A percentile compares a stretch with the other conserved stretches of the same genome.
These are phyloP conservation scores for Athalia cordata DNA, from an alignment of 2,888 invertebrate genomes.

Conservation along the genomic window DNA sequence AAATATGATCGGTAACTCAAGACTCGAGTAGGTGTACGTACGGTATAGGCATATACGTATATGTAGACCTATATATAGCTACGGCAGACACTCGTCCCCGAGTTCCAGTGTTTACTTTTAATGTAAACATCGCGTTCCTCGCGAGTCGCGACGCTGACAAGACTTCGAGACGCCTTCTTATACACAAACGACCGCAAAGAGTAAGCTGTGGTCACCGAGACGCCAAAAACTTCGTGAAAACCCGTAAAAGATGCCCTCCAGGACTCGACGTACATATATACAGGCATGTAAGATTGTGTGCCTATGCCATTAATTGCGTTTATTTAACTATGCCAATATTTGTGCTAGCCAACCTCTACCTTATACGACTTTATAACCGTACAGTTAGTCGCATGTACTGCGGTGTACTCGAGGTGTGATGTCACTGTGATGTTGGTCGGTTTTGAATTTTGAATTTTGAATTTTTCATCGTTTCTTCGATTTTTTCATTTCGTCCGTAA, in stretches of 20 bases:
- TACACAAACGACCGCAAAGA: too few relatives aligned
- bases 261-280: conserved; percentile 1
- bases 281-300: conserved; percentile 1
- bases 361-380: background rate
- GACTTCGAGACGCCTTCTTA: conserved; percentile 34
- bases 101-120: conserved; percentile 28
- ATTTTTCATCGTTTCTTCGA: background rate
- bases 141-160: conserved; percentile 1
- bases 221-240: conserved; percentile 31
- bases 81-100: background rate
- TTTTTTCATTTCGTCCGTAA: background rate
- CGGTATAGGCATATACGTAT: too few relatives aligned
- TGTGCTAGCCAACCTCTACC: conserved; percentile 49
- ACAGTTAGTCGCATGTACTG: background rate
- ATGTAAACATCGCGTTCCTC: conserved; percentile 25
- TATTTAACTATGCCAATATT: conserved; percentile 63
- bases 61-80: too few relatives aligned
- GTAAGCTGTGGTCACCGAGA: conserved; percentile 4
- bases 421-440: conserved; percentile 8
- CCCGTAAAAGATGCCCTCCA: conserved; percentile 1
- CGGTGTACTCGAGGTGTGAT: background rate
- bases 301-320: conserved; percentile 60
- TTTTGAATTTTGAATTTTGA: conserved; percentile 1
- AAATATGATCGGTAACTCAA: conserved; percentile 24
- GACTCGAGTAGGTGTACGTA: conserved; percentile 3